Conservation (phyloP, 2,888 invertebrate species). For the Lycaena phlaeas region DNA sequence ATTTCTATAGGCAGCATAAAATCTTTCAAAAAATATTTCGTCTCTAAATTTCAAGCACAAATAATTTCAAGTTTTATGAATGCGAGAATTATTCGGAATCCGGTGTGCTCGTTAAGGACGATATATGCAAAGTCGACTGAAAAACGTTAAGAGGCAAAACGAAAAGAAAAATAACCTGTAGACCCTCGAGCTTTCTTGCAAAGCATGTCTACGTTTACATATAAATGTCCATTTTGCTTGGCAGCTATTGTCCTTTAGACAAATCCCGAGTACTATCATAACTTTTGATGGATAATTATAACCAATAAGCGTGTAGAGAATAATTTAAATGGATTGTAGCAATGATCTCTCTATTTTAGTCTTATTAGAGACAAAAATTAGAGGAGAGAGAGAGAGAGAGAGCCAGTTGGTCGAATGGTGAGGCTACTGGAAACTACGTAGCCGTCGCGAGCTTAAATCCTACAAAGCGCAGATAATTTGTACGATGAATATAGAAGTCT, state of each 20-base stretch:
- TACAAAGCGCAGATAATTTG: too few species aligned
- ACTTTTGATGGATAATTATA: neutral
- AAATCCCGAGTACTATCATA: neutral
- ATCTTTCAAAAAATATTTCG: neutral
- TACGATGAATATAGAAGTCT: too few species aligned
- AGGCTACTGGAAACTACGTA: too few species aligned
- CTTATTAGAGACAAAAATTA: too few species aligned
- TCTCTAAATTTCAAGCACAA: neutral
- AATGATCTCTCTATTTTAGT: too few species aligned
- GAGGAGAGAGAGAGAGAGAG: too few species aligned
- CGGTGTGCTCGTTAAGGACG: constrained; percentile 18
- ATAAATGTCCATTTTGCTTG: constrained; percentile 21
- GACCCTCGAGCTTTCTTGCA: constrained; percentile 21
- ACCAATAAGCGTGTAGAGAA: too few species aligned
- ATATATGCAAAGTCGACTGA: constrained; percentile 21
- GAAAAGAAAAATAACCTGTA: constrained; percentile 23
- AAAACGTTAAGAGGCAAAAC: constrained; percentile 19
- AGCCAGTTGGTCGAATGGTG: too few species aligned
- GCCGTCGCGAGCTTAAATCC: too few species aligned
- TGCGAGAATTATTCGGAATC: constrained; percentile 13
- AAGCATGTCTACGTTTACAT: constrained; percentile 24
- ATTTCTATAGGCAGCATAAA: neutral
- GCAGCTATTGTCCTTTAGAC: neutral
- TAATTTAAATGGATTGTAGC: too few species aligned
- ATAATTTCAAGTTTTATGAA: too few species aligned